Evolutionary conservation across 2,888 invertebrate species (phyloP).

Genomic region (Exocentrus adspersus): DNA sequence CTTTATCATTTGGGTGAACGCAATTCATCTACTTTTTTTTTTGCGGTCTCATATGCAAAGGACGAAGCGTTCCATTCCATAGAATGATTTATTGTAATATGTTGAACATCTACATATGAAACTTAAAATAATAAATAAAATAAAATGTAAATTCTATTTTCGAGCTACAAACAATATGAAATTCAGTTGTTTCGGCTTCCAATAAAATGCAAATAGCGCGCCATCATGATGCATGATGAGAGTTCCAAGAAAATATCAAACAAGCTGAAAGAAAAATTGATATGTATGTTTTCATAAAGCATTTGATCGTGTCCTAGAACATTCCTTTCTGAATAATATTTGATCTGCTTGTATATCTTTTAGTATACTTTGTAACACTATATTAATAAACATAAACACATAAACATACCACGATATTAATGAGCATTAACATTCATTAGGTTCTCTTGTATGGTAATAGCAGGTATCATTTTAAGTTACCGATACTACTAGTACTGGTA

Average conservation of each 20-base stretch:
- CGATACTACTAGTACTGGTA: no score
- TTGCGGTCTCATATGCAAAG: neutral
- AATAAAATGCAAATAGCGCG: slow-evolving; percentile 61
- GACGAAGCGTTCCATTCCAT: neutral
- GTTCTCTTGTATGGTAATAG: no score
- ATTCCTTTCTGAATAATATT: neutral
- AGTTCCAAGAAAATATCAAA: slow-evolving; percentile 30
- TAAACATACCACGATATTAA: no score
- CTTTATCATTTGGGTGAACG: no score
- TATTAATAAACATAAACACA: no score
- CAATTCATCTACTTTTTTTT: no score
- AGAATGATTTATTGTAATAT: slow-evolving; percentile 13
- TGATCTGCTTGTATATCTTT: neutral
- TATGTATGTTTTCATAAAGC: slow-evolving; percentile 23
- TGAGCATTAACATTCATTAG: no score
- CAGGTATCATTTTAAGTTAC: no score
- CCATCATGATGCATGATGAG: slow-evolving; percentile 56
- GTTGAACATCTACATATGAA: slow-evolving; percentile 21
- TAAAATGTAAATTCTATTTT: slow-evolving; percentile 56
- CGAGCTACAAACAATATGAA: slow-evolving; percentile 59
- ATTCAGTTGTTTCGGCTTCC: slow-evolving; percentile 56
- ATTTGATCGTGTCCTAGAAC: neutral
- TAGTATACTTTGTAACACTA: neutral
- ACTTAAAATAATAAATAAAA: slow-evolving; percentile 52
- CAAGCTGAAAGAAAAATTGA: slow-evolving; percentile 22